Base-by-base conservation (phyloP, 2,113 vertebrate species). In the Paralichthys olivaceus region DNA sequence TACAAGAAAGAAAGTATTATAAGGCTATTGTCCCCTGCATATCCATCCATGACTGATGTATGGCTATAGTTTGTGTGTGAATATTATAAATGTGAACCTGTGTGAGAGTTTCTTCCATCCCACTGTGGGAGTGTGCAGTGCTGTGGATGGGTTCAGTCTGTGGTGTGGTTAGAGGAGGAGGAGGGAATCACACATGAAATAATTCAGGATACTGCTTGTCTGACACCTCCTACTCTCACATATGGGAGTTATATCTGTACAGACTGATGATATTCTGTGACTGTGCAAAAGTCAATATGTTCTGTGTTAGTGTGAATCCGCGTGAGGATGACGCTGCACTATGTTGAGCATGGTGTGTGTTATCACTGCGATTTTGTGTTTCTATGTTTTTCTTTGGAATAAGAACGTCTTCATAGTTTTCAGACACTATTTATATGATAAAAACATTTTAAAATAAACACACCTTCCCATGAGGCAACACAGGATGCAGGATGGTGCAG, bases 161-260 rank as follows among this genome's bases (percentile, higher is more conserved):
- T 17, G 17, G 57, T n/a, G 23, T 43, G 20, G 26, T 72, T 19
- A 14, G 45, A 37, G 45, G n/a, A 40, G 20, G 26, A 4, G 34
- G 22, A 66, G 74, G 70, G 61, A 76, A 54, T 58, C 28, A 75
- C 37, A 66, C 60, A 72, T 65, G 28, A 51, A 57, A 68, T 34
- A 20, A 79, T 54, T 70, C 64, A 73, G 43, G 28, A 83, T 61
- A 58, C 22, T 51, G 53, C 29, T 12, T 17, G 70, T 75, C 79
- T 83, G 37, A 72, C 84, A 86, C 81, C 75, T 80, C 84, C 75
- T 11, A 25, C 77, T 51, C 67, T 69, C 63, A 65, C 59, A 68
- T 67, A 64, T 55, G 75, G 61, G 53, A 59, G 26, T 40, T 54
- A 54, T 29, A 54, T 72, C 61, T 28, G 57, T 75, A 59, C 79